phyloP scores from a whole-genome alignment of 2,113 vertebrate species.

The Dryoscopus gambensis region DNA sequence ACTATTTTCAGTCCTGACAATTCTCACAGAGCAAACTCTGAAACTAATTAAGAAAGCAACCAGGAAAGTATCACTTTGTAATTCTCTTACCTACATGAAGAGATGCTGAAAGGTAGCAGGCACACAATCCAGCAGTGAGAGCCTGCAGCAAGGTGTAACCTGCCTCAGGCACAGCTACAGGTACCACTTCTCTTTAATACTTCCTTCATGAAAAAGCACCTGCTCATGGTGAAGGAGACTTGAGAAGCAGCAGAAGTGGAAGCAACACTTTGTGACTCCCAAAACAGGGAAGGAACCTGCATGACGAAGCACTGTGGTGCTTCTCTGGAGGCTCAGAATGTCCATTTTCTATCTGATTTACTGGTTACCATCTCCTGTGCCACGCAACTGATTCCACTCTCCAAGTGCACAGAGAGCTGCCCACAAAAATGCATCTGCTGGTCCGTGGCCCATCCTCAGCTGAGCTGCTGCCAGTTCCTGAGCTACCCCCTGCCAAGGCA shows the following conservation, averaged over 20 bases:
- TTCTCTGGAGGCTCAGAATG: not conserved
- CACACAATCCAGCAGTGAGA: not conserved
- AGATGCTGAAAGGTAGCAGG: not conserved
- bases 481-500: no score
- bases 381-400: no score
- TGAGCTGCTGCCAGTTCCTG: not conserved
- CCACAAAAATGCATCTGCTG: not conserved
- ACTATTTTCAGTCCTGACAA: not conserved
- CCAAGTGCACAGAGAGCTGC: not conserved
- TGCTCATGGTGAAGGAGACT: not conserved
- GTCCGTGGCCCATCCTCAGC: rapidly evolving
- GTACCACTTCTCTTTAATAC: not conserved
- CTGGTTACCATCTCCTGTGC: not conserved
- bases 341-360: not conserved
- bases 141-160: not conserved
- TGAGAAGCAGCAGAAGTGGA: not conserved
- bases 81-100: not conserved
- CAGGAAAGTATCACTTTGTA: not conserved
- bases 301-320: not conserved
- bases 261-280: not conserved
- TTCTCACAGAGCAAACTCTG: not conserved
- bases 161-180: not conserved
- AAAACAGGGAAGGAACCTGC: not conserved
- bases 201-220: not conserved
- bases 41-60: not conserved